Conservation (phyloP, 2,797 vertebrate species). For the Neomorphus geoffroyi region DNA sequence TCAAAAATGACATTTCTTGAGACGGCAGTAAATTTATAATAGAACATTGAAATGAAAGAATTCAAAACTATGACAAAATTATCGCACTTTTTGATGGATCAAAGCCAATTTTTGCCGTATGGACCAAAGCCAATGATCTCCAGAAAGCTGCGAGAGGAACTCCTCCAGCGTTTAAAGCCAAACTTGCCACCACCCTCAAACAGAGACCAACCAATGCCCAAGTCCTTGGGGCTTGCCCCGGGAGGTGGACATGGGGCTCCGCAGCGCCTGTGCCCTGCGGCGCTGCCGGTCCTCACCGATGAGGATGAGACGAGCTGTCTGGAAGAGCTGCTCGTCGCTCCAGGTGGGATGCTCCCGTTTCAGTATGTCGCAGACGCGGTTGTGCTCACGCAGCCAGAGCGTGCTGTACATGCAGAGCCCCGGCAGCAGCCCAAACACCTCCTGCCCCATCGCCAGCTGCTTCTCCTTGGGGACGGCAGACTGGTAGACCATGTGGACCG, state of each 20-base stretch:
- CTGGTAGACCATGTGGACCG: constrained; percentile 89
- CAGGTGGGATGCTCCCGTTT: constrained; percentile 89
- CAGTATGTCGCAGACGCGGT: constrained; percentile 91
- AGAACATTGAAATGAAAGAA: not conserved
- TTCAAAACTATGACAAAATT: not conserved
- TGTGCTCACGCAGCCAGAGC: constrained; percentile 94
- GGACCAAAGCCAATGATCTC: rapidly evolving
- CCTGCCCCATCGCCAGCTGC: constrained; percentile 87
- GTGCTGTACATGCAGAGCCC: constrained; percentile 89
- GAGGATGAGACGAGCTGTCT: constrained; percentile 90
- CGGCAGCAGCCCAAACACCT: constrained; percentile 89
- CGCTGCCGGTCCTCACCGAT: constrained; percentile 77
- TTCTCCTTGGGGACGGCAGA: constrained; percentile 42
- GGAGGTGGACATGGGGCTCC: rapidly evolving
- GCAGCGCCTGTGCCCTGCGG: rapidly evolving
- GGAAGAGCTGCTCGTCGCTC: constrained; percentile 95
- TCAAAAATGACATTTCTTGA: not conserved
- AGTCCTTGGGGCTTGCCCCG: rapidly evolving
- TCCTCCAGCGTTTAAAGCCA: not conserved
- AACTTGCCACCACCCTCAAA: not conserved
- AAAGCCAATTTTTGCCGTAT: not conserved
- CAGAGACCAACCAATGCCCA: rapidly evolving
- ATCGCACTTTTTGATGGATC: not conserved
- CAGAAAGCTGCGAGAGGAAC: not conserved
- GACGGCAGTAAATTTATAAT: not conserved